Percentiles rank a stretch among this genome's conserved stretches.
Conservation (phyloP, 2,113 vertebrate genomes). For the Lepidothrix coronata region DNA sequence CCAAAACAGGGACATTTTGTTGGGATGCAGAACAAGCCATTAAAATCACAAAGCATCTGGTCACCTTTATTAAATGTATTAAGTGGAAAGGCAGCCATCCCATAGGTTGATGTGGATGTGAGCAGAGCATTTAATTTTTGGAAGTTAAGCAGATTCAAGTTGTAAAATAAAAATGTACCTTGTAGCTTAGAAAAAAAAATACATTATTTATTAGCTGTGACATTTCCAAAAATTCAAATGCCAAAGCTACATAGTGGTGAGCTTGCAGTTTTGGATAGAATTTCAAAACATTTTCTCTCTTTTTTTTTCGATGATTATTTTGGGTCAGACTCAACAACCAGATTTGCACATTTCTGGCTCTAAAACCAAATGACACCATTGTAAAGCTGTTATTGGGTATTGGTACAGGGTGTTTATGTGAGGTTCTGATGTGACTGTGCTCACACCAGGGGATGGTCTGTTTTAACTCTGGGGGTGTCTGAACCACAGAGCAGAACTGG, state of each 20-base stretch:
- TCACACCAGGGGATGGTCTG: neutral
- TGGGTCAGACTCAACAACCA: neutral
- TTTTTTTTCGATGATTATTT: neutral
- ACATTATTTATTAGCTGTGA: slow-evolving; percentile 43
- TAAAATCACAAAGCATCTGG: slow-evolving; percentile 67
- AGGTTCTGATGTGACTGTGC: neutral
- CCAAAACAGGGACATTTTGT: slow-evolving; percentile 65
- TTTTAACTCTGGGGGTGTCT: neutral
- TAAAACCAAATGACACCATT: neutral
- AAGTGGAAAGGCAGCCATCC: slow-evolving; percentile 29
- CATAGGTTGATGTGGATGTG: neutral
- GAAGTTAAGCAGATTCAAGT: neutral
- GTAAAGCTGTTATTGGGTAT: neutral
- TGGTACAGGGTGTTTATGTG: neutral
- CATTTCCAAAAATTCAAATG: slow-evolving; percentile 40
- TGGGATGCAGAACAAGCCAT: slow-evolving; percentile 57
- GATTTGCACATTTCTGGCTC: neutral
- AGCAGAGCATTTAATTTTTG: neutral
- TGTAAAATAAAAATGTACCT: slow-evolving; percentile 16
- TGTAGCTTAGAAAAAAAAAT: neutral
- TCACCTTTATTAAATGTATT: slow-evolving; percentile 63
- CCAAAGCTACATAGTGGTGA: slow-evolving; percentile 26
- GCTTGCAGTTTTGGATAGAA: slow-evolving; percentile 6
- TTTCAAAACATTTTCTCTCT: neutral
- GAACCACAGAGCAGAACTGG: neutral